Conservation (phyloP, 35 echinoderm and acorn worm species). For the Strongylocentrotus purpuratus region DNA sequence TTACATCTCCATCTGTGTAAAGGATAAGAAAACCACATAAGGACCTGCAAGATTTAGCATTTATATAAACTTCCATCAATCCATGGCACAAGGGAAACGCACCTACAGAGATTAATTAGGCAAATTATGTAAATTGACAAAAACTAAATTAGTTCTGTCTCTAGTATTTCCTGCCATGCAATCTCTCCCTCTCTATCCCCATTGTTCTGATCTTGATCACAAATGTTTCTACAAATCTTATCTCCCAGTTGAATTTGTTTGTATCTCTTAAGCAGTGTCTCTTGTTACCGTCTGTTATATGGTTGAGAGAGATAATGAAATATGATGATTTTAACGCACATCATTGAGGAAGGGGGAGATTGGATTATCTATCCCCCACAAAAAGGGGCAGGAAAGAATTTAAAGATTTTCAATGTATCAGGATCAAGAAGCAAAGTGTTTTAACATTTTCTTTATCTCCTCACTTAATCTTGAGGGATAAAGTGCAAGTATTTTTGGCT, state of each 20-base stretch:
- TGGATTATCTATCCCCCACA: not conserved
- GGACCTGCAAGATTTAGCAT: not conserved
- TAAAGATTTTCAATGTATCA: not conserved
- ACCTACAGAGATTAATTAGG: not conserved
- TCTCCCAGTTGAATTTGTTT: not conserved
- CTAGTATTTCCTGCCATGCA: not conserved
- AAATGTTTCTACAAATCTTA: not conserved
- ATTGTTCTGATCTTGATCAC: not conserved
- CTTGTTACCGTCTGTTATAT: not conserved
- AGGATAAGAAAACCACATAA: not conserved
- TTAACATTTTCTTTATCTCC: not conserved
- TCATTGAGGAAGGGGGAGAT: slow-evolving; percentile 8
- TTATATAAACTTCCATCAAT: not conserved
- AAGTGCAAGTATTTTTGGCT: slow-evolving; percentile 17
- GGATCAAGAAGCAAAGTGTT: not conserved
- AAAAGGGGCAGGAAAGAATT: not conserved
- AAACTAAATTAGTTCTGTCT: not conserved
- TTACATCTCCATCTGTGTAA: not conserved
- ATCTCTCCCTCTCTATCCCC: not conserved
- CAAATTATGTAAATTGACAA: not conserved
- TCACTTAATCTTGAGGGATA: not conserved
- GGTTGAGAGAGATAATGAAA: not conserved
- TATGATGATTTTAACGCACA: not conserved
- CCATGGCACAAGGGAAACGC: not conserved
- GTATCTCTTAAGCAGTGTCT: not conserved